Evolutionary conservation across 2,888 invertebrate genomes (phyloP), one percentile per base, ranked within the genome.

Genomic region (Apotomis turbidana): DNA sequence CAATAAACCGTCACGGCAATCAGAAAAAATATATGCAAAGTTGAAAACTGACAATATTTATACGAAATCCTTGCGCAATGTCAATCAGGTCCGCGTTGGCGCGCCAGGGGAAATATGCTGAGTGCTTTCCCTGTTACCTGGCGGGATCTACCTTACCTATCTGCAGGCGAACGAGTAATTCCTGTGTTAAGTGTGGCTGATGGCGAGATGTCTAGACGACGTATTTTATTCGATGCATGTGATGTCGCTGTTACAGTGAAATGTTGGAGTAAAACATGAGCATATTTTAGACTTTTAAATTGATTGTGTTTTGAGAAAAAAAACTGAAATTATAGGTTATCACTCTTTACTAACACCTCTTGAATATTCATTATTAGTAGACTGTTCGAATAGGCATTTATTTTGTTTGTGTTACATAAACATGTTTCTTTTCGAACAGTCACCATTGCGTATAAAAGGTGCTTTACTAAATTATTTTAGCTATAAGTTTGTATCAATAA

Each of bases 91-190:
- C 68, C 58, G 74, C 77, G 82, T 79, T 80, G 63, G 36, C 49
- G 63, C 78, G 78, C 75, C 80, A 55, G 64, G 84, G 83, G 84
- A 84, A 83, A 84, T 84, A 80, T 79, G 73, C 77, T 78, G 79
- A 84, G 84, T 83, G 84, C 82, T 81, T 78, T 55, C 46, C 55
- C 55, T 51, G 58, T 60, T 67, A 55, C 55, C 61, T 49, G 58
- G 41, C 5, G 41, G 41, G 41, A 41, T 27, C 27, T 27, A 27
- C 27, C 27, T 27, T 27, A 5, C 12, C 27, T 27, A 64, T 38
- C 52, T 27, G 64, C 44, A 54, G n/a, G 64, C 27, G 44, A 54
- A 54, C 46, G 55, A 49, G 66, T 70, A 64, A 66, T 70, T 60
- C 51, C 46, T 13, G 51, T 64, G 71, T 71, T 71, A 66, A 71